phyloP scores from a whole-genome alignment of 1,140 invertebrate species.

The Pseudoatta argentina region DNA sequence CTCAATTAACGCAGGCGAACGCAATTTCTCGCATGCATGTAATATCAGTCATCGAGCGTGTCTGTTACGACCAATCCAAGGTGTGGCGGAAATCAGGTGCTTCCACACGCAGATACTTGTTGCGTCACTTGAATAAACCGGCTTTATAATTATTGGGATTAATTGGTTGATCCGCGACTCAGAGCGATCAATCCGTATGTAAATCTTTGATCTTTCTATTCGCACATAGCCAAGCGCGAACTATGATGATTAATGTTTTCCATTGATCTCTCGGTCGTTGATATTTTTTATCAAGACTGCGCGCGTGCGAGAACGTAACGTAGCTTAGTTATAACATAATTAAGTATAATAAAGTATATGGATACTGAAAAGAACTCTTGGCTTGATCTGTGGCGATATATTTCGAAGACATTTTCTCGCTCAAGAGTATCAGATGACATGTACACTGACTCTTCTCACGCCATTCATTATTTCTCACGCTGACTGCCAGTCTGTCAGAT shows the following conservation, averaged over 20 bases:
- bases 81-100: conserved; percentile 34
- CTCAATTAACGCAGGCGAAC: background rate
- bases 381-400: background rate
- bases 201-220: background rate
- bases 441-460: background rate
- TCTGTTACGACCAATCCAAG: background rate
- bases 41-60: background rate
- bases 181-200: background rate
- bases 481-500: background rate
- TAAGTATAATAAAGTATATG: background rate
- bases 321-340: background rate
- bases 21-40: background rate
- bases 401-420: background rate
- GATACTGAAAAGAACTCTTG: too few species aligned
- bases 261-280: background rate
- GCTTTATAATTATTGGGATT: conserved; percentile 46
- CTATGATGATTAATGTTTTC: background rate
- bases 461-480: conserved; percentile 30
- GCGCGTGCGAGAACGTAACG: background rate
- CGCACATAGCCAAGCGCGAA: background rate
- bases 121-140: conserved; percentile 20
- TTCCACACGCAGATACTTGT: background rate
- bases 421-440: too few species aligned
- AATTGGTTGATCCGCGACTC: conserved; percentile 25
- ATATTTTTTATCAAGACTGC: background rate